These are phyloP conservation scores for Cepaea nemoralis DNA, from an alignment of 1,140 invertebrate species.

Conservation along the genomic window DNA sequence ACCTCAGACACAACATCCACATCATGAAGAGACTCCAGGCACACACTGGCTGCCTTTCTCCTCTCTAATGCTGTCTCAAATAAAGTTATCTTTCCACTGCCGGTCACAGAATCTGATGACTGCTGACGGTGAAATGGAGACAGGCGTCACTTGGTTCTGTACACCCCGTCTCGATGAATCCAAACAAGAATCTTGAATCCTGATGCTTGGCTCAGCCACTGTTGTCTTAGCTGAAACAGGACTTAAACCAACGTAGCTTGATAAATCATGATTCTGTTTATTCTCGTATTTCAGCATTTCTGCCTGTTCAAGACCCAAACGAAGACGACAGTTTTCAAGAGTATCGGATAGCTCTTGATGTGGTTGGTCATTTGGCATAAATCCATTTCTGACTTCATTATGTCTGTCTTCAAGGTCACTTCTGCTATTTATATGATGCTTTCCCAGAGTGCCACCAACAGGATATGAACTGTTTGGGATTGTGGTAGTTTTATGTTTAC, in stretches of 20 bases:
- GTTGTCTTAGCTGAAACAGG: background rate
- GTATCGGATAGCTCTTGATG: too few species aligned
- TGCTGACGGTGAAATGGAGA: background rate
- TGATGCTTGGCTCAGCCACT: background rate
- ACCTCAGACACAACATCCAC: constrained; percentile 33
- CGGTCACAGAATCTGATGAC: background rate
- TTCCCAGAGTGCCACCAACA: too few species aligned
- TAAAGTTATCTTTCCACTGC: background rate
- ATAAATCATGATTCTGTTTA: too few species aligned
- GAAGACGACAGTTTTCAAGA: too few species aligned
- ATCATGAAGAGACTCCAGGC: background rate
- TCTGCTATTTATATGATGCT: too few species aligned
- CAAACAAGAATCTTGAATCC: background rate
- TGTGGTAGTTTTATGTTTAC: too few species aligned
- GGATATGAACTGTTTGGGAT: too few species aligned
- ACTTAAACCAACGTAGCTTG: background rate
- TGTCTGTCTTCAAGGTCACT: too few species aligned
- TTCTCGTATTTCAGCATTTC: too few species aligned
- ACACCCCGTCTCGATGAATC: background rate
- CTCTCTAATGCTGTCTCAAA: background rate
- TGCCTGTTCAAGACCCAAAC: too few species aligned
- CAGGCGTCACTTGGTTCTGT: background rate
- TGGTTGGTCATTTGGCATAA: too few species aligned
- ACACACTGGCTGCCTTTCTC: background rate
- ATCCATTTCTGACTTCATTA: too few species aligned